Conservation (phyloP, 1,140 invertebrate species). For the Leptinotarsa lineolata region DNA sequence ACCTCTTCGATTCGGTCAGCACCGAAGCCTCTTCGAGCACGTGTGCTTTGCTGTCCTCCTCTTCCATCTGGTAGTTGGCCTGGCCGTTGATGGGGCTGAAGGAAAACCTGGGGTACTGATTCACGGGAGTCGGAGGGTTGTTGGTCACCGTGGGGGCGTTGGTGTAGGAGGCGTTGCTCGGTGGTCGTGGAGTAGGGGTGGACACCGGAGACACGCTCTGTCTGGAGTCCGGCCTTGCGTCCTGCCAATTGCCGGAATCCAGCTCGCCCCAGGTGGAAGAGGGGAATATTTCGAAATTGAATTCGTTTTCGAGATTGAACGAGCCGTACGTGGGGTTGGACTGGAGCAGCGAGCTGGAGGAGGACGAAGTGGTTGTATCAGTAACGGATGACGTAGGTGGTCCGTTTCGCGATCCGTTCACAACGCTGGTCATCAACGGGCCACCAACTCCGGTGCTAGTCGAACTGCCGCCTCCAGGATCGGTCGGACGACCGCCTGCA, state of each 20-base stretch:
- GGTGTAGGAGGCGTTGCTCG: conserved; percentile 57
- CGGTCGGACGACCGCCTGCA: conserved; percentile 51
- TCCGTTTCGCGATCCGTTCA: conserved; percentile 61
- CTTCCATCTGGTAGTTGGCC: conserved; percentile 45
- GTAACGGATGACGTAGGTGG: conserved; percentile 49
- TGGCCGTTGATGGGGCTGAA: conserved; percentile 64
- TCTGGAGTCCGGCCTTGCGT: conserved; percentile 62
- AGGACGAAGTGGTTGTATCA: conserved; percentile 45
- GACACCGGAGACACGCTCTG: conserved; percentile 59
- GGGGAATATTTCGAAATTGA: conserved; percentile 65
- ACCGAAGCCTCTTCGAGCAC: conserved; percentile 48
- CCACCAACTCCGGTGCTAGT: conserved; percentile 59
- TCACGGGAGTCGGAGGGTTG: conserved; percentile 52
- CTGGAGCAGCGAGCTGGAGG: conserved; percentile 51
- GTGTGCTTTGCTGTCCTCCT: conserved; percentile 53
- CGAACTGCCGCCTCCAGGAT: conserved; percentile 53
- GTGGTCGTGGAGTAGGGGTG: conserved; percentile 59
- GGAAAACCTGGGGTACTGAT: conserved; percentile 60
- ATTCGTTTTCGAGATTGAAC: conserved; percentile 60
- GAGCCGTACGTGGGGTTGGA: conserved; percentile 54
- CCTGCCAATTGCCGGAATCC: conserved; percentile 56
- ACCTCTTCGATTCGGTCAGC: conserved; percentile 42
- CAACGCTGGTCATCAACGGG: conserved; percentile 67
- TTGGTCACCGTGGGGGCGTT: conserved; percentile 60
- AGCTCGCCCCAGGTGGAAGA: conserved; percentile 60